Conservation (phyloP, 2,797 vertebrate species). For the Tachyglossus aculeatus region DNA sequence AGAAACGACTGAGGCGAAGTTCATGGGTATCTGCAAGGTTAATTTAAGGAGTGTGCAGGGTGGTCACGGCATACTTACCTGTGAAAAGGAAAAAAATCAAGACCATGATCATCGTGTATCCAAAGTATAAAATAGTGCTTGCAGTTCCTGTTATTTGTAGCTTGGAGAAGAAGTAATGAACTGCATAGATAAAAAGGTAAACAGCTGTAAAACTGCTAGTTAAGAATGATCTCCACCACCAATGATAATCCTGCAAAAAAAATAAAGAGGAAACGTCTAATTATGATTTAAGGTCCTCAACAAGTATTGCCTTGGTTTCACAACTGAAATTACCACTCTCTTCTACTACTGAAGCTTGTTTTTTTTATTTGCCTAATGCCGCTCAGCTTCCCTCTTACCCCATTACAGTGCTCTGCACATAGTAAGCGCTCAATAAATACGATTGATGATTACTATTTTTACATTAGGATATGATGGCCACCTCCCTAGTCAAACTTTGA, state of each 20-base stretch:
- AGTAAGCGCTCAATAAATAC: no score
- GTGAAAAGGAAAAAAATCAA: conserved; percentile 96
- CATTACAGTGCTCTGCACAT: no score
- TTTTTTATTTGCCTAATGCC: no score
- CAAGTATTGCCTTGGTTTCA: no score
- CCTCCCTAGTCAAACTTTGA: no score
- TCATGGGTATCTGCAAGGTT: background rate
- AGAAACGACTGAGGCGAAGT: no score
- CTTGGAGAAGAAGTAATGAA: conserved; percentile 93
- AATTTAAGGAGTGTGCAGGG: conserved; percentile 15
- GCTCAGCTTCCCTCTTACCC: no score
- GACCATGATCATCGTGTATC: conserved; percentile 91
- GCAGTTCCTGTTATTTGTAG: conserved; percentile 87
- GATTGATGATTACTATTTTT: no score
- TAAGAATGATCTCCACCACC: conserved; percentile 92
- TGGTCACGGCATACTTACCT: conserved; percentile 66
- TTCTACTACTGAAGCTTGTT: no score
- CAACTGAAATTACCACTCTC: no score
- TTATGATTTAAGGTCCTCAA: no score
- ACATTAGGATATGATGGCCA: no score
- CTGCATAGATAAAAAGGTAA: conserved; percentile 87
- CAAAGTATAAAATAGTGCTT: conserved; percentile 92
- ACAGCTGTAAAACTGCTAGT: conserved; percentile 90
- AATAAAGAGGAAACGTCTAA: background rate
- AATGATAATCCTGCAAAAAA: conserved; percentile 85